Percentiles rank a stretch among this genome's conserved stretches.
Conservation (phyloP, 2,888 invertebrate species). For the Neuroscelio doddi region DNA sequence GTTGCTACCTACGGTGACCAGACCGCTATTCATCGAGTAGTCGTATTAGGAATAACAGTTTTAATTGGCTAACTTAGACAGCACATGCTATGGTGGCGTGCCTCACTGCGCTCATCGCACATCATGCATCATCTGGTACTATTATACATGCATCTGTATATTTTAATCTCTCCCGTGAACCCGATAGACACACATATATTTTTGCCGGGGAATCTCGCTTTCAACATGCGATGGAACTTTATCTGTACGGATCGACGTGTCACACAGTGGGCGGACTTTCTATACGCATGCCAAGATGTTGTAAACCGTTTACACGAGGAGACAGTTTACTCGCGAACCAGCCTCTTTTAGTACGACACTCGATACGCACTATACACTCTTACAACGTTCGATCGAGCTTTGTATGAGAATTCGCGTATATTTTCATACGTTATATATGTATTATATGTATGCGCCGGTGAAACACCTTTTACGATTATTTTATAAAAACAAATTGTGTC, state of each 20-base stretch:
- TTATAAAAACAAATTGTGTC: no score
- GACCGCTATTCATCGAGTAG: conserved; percentile 5
- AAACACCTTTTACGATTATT: no score
- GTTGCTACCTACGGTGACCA: neutral
- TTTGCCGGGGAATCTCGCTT: conserved; percentile 22
- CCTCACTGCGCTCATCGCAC: neutral
- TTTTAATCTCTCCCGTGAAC: neutral
- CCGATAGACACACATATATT: conserved; percentile 6
- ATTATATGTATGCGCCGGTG: no score
- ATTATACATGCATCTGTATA: no score
- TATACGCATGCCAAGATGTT: conserved; percentile 45
- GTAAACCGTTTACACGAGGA: conserved; percentile 22
- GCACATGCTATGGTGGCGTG: neutral
- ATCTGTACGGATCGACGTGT: conserved; percentile 52
- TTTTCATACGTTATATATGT: no score
- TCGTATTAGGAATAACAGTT: conserved; percentile 16
- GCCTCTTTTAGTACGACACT: conserved; percentile 14
- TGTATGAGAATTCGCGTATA: no score
- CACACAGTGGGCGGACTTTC: conserved; percentile 65
- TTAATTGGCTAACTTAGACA: conserved; percentile 12
- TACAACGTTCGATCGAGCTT: no score
- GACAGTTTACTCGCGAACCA: conserved; percentile 10
- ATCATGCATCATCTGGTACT: no score
- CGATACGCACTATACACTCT: conserved; percentile 8
- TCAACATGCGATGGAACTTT: conserved; percentile 48